Evolutionary conservation across 2,113 vertebrate species (phyloP).

Genomic region (Peucedramus taeniatus): DNA sequence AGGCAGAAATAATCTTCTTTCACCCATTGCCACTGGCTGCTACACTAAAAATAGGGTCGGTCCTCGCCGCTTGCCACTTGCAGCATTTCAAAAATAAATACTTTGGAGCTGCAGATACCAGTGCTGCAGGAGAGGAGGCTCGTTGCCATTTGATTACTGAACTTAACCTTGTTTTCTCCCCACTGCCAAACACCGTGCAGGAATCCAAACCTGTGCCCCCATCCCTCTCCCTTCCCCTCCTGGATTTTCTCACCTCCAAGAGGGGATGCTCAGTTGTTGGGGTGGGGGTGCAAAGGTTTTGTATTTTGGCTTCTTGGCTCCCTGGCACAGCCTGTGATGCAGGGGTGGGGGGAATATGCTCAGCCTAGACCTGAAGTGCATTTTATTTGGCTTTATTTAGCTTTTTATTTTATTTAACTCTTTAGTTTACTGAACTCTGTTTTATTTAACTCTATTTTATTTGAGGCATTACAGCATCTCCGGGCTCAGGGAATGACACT

Average conservation of each 20-base stretch:
- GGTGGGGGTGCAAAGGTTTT: neutral
- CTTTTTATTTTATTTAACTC: neutral
- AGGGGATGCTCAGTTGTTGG: neutral
- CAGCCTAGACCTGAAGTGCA: neutral
- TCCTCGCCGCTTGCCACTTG: slow-evolving; percentile 30
- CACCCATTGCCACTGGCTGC: slow-evolving; percentile 38
- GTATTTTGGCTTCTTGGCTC: neutral
- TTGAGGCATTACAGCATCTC: neutral
- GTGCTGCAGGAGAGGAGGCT: slow-evolving; percentile 28
- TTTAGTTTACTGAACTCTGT: rapidly evolving
- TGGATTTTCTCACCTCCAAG: rapidly evolving
- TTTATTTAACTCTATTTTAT: neutral
- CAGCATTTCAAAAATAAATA: slow-evolving; percentile 18
- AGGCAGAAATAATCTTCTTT: slow-evolving; percentile 10
- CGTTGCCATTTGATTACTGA: neutral
- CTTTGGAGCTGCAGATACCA: neutral
- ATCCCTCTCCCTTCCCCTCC: neutral
- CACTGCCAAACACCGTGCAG: neutral
- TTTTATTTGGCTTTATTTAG: neutral
- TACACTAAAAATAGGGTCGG: slow-evolving; percentile 22
- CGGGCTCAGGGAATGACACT: neutral
- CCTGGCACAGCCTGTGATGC: neutral
- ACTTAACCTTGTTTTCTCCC: slow-evolving; percentile 36
- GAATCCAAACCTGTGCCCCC: rapidly evolving
- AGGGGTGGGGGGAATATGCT: neutral